Conservation (phyloP, 2,797 vertebrate species). For the Sebastes trivittatus region DNA sequence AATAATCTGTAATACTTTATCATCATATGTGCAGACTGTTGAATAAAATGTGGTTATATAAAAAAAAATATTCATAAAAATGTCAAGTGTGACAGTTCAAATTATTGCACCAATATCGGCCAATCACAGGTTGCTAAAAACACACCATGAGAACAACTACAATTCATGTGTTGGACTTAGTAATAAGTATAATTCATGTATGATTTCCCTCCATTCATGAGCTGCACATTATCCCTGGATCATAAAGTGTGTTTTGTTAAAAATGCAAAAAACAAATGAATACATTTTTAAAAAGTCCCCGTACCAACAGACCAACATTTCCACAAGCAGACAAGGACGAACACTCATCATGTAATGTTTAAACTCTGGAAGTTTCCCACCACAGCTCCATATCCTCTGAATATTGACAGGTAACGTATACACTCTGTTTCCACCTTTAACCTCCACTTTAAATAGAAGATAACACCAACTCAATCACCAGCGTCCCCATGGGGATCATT, state of each 20-base stretch:
- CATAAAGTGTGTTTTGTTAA: background rate
- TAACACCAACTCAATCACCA: slow-evolving; percentile 37
- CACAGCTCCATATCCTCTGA: background rate
- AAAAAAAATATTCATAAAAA: background rate
- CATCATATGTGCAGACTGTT: background rate
- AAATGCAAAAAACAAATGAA: background rate
- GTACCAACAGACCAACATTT: background rate
- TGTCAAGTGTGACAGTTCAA: background rate
- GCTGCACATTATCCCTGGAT: background rate
- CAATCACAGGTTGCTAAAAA: background rate
- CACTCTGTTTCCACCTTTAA: slow-evolving; percentile 39
- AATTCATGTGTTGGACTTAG: background rate
- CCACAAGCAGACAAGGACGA: background rate
- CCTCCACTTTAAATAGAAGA: slow-evolving; percentile 58
- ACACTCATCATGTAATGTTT: background rate
- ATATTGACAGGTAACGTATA: slow-evolving; percentile 30
- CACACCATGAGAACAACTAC: background rate
- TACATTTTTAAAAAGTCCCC: background rate
- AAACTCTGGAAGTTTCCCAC: slow-evolving; percentile 35
- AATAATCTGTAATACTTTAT: too few species aligned
- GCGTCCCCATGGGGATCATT: slow-evolving; percentile 3
- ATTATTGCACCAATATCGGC: background rate
- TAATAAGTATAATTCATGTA: background rate
- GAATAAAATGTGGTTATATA: background rate
- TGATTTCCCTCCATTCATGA: background rate